Percentiles rank a stretch among this genome's conserved stretches.
Conservation (phyloP, 2,797 vertebrate genomes). For the Peromyscus nudipes region DNA sequence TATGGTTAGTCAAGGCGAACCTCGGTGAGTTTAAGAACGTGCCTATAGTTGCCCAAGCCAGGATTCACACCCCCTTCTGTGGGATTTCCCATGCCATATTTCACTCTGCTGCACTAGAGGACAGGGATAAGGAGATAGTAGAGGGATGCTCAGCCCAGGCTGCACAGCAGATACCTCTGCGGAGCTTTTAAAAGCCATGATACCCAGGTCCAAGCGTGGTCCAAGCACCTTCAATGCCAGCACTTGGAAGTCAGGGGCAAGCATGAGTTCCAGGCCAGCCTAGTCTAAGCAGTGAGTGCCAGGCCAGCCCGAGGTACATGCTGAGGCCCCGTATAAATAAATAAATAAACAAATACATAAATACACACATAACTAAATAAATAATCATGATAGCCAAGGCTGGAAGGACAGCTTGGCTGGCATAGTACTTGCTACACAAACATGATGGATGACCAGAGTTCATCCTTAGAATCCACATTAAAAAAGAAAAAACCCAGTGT, state of each 20-base stretch:
- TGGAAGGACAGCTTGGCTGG: background rate
- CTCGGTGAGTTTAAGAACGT: background rate
- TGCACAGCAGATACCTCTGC: background rate
- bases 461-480: background rate
- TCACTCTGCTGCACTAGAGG: background rate
- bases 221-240: background rate
- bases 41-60: background rate
- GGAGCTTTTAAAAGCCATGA: background rate
- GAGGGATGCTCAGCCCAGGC: background rate
- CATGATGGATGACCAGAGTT: background rate
- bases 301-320: background rate
- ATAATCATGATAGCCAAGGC: background rate
- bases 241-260: background rate
- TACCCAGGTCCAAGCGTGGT: background rate
- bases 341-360: background rate
- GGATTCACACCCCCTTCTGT: background rate
- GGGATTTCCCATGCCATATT: background rate
- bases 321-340: background rate
- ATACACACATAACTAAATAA: background rate
- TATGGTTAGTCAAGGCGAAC: background rate
- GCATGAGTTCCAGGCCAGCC: background rate
- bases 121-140: background rate
- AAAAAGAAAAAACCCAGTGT: background rate
- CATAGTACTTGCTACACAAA: background rate
- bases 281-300: background rate